Percentiles rank a stretch among this genome's conserved stretches.
Evolutionary conservation across 2,888 invertebrate genomes (phyloP).

Genomic region (Hemithea aestivaria): DNA sequence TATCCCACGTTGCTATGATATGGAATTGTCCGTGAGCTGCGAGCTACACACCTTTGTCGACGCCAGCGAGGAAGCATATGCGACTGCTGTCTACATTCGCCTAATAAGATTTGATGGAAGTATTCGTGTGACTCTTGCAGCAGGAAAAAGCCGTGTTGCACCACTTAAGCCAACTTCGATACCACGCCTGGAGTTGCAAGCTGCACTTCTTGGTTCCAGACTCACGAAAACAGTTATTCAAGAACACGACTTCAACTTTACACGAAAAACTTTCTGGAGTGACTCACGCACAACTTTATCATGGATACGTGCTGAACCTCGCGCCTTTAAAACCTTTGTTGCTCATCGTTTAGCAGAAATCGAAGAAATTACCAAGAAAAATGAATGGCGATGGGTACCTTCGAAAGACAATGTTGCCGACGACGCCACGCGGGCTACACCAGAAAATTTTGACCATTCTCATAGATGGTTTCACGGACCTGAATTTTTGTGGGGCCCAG

Average conservation of each 20-base stretch:
- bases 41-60: slow-evolving; percentile 27
- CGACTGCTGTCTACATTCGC: slow-evolving; percentile 22
- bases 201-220: slow-evolving; percentile 6
- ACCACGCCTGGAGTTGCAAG: slow-evolving; percentile 7
- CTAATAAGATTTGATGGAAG: neutral
- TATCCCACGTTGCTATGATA: slow-evolving; percentile 8
- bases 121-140: neutral
- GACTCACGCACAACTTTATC: slow-evolving; percentile 2
- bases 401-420: neutral
- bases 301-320: slow-evolving; percentile 10
- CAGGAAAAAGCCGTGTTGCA: slow-evolving; percentile 8
- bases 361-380: neutral
- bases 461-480: too few relatives aligned
- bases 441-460: too few relatives aligned
- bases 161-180: slow-evolving; percentile 4
- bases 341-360: slow-evolving; percentile 20
- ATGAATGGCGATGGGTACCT: slow-evolving; percentile 5
- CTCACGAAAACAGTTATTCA: slow-evolving; percentile 7
- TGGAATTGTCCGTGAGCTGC: neutral
- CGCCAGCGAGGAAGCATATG: slow-evolving; percentile 25
- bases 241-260: slow-evolving; percentile 5
- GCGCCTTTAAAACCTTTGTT: slow-evolving; percentile 7
- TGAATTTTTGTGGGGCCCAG: too few relatives aligned
- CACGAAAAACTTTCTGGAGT: neutral
- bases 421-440: too few relatives aligned